phyloP scores from a whole-genome alignment of 1,140 invertebrate species.

The Drosophila grimshawi region DNA sequence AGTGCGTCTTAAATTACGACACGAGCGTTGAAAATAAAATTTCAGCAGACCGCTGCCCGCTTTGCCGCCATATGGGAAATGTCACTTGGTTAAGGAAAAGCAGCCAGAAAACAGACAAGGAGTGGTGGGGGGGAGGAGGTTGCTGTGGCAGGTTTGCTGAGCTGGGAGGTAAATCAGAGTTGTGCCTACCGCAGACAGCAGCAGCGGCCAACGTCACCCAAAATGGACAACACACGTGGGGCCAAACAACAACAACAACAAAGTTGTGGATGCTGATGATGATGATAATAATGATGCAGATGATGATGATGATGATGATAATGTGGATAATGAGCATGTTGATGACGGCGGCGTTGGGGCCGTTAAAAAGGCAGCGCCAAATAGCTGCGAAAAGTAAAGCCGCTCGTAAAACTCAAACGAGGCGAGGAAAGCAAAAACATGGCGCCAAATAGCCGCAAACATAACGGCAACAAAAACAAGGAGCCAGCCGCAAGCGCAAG shows the following conservation, averaged over 20 bases:
- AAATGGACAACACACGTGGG: slow-evolving; percentile 80
- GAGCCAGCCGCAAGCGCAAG: slow-evolving; percentile 33
- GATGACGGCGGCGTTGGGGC: slow-evolving; percentile 38
- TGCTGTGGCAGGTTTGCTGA: not conserved
- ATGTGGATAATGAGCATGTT: not conserved
- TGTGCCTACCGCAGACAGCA: slow-evolving; percentile 64
- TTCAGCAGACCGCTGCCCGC: slow-evolving; percentile 53
- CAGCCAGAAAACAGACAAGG: not conserved
- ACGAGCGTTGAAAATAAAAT: slow-evolving; percentile 80
- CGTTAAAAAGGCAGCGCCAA: slow-evolving; percentile 80
- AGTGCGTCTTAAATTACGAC: slow-evolving; percentile 77
- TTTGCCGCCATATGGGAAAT: slow-evolving; percentile 75
- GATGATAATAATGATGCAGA: slow-evolving; percentile 5
- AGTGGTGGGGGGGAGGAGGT: not conserved
- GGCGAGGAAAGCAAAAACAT: slow-evolving; percentile 72
- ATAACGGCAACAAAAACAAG: slow-evolving; percentile 57
- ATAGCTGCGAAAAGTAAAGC: slow-evolving; percentile 82
- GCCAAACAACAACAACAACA: slow-evolving; percentile 12
- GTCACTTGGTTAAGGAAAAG: slow-evolving; percentile 51
- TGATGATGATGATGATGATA: not conserved
- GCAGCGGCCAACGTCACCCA: slow-evolving; percentile 54
- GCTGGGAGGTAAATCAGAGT: slow-evolving; percentile 26
- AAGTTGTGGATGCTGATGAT: slow-evolving; percentile 8
- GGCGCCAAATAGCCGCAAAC: slow-evolving; percentile 82
- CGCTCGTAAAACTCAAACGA: slow-evolving; percentile 82